phyloP scores from a whole-genome alignment of 2,888 invertebrate genomes.

The Chymomyza fuscimana region DNA sequence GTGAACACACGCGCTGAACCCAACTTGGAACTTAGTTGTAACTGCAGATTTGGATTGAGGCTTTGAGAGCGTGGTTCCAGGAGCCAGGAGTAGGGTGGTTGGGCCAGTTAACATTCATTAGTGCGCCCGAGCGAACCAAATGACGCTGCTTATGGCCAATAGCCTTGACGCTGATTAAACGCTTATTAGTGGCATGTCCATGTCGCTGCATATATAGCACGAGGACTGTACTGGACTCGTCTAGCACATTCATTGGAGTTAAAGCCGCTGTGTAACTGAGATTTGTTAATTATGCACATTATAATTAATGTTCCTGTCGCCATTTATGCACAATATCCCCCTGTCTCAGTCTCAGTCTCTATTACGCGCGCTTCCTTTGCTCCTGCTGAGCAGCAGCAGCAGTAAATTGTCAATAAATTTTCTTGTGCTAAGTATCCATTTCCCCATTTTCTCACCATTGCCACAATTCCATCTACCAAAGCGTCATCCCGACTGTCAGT shows the following conservation, averaged over 20 bases:
- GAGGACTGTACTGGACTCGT: no score
- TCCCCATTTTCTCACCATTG: constrained; percentile 1
- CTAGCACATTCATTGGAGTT: constrained; percentile 31
- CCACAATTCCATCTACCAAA: neutral
- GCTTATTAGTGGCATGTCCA: constrained; percentile 32
- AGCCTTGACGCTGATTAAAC: constrained; percentile 44
- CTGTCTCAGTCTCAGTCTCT: constrained; percentile 1
- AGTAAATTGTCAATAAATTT: constrained; percentile 71
- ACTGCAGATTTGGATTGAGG: neutral
- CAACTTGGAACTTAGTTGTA: constrained; percentile 4
- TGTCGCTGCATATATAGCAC: neutral
- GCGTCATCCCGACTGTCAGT: constrained; percentile 67
- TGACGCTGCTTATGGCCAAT: constrained; percentile 24
- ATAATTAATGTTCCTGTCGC: constrained; percentile 59
- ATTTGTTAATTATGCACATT: constrained; percentile 70
- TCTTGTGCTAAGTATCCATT: constrained; percentile 61
- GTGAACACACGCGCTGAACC: constrained; percentile 40
- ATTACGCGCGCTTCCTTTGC: constrained; percentile 1
- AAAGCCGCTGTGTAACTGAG: constrained; percentile 39
- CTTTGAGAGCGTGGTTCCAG: no score
- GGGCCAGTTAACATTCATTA: constrained; percentile 1
- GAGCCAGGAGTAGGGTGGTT: no score
- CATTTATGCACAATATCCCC: neutral
- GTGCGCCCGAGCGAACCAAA: neutral
- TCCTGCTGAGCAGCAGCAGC: constrained; percentile 21